Evolutionary conservation across 2,888 invertebrate genomes (phyloP).

Genomic region (Saturnia pavonia): DNA sequence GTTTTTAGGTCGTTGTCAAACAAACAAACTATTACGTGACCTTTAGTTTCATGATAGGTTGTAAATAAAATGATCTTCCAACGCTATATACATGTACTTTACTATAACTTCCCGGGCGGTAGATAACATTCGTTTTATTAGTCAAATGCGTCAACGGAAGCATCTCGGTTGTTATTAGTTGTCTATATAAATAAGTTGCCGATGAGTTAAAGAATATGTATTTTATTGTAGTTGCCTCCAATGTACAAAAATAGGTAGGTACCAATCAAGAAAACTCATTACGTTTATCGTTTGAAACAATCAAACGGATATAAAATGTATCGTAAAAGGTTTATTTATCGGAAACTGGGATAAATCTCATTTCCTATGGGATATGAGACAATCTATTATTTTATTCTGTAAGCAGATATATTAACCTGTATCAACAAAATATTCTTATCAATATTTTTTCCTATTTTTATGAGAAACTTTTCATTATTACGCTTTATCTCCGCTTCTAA

Average conservation of each 20-base stretch:
- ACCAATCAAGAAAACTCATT: conserved; percentile 18
- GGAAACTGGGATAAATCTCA: conserved; percentile 38
- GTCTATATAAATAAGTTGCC: not conserved
- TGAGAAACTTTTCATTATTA: not conserved
- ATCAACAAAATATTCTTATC: not conserved
- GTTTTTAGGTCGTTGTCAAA: too few relatives aligned
- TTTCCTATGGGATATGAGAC: conserved; percentile 30
- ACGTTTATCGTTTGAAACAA: conserved; percentile 24
- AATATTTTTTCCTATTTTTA: not conserved
- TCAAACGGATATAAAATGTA: conserved; percentile 28
- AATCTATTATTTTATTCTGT: conserved; percentile 17
- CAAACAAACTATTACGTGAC: too few relatives aligned
- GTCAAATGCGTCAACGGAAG: not conserved
- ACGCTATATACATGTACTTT: too few relatives aligned
- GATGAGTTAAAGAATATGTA: not conserved
- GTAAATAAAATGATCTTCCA: too few relatives aligned
- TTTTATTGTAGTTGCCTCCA: not conserved
- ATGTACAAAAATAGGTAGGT: conserved; percentile 8
- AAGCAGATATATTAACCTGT: not conserved
- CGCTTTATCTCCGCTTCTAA: not conserved
- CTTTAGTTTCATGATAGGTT: too few relatives aligned
- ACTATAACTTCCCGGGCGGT: too few relatives aligned
- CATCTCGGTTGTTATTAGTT: not conserved
- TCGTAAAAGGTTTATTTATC: conserved; percentile 35
- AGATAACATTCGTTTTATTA: not conserved